These are phyloP conservation scores for Callimorpha dominula DNA, from an alignment of 2,888 invertebrate genomes.

Conservation along the genomic window DNA sequence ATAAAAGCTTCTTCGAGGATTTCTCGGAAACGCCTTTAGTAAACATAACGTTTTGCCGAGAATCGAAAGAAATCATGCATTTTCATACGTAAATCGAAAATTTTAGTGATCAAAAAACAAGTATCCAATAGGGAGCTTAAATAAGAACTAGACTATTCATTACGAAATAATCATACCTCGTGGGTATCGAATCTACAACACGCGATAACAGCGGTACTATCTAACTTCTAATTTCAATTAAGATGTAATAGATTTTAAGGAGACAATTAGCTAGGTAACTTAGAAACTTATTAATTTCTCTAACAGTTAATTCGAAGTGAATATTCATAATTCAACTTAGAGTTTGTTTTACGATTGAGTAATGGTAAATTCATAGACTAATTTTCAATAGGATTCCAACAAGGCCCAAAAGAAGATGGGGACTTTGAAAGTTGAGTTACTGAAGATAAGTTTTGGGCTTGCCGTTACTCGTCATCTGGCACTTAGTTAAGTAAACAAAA, in stretches of 20 bases:
- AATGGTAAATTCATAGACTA: not conserved
- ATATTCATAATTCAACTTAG: not conserved
- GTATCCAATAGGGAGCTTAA: too few relatives aligned
- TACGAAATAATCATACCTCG: too few relatives aligned
- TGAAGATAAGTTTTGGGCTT: not conserved
- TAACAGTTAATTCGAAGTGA: not conserved
- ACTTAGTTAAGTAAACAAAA: not conserved
- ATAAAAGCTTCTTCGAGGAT: too few relatives aligned
- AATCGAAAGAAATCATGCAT: too few relatives aligned
- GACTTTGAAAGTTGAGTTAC: not conserved
- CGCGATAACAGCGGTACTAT: too few relatives aligned
- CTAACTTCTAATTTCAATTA: too few relatives aligned
- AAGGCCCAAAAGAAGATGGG: not conserved
- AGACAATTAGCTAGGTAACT: not conserved
- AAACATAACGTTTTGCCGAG: too few relatives aligned
- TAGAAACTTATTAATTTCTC: not conserved
- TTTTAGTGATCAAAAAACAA: too few relatives aligned
- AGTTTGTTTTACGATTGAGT: not conserved
- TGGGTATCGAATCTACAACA: too few relatives aligned
- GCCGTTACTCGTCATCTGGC: not conserved
- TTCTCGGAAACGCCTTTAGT: too few relatives aligned
- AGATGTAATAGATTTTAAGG: not conserved
- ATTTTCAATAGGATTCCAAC: not conserved
- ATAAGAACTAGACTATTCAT: too few relatives aligned
- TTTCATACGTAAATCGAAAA: too few relatives aligned